Base-by-base conservation (phyloP, 2,888 invertebrate species). In the Hydropsyche betteni region DNA sequence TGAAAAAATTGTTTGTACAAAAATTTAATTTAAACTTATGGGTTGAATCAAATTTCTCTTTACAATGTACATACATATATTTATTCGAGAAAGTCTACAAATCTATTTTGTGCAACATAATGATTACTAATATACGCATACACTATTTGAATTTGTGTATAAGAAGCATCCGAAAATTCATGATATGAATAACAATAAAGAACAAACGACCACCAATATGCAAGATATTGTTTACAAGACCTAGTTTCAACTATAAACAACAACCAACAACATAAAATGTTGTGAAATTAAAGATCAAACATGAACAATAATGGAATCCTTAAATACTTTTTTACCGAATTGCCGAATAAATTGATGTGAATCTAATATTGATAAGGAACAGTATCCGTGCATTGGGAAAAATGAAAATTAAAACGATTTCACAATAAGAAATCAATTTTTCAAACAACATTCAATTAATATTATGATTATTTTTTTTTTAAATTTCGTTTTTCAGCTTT, bases 401-500 rank as follows among this genome's bases (percentile, higher is more conserved):
- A 78, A 78, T 72, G 72, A 78, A 77, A 76, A 77, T 75, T 74
- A 74, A 75, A 79, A 77, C 71, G 69, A 75, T 76, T 75, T 71
- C 79, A 72, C 77, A 70, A 79, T 75, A 69, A 74, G 77, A 77
- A 75, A 77, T 75, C 77, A 75, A 75, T 58, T 72, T 72, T 50
- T 69, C 51, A 44, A 69, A 69, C 51, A 72, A 72, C 52, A 44
- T 12, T 72, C 34, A 38, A 72, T 70, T 33, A 58, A n/a, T 36
- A 14, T 61, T 58, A 69, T 6, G 36, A 70, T 82, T 88, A 90
- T 86, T 92, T 92, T 86, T 92, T 92, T 85, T 91, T 89, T 52
- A 87, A 87, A 81, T 90, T 91, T 82, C 93, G 90, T 84, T 94
- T 94, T 83, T 95, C 95, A 12, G 95, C 95, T 86, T 96, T 96